phyloP scores from a whole-genome alignment of 2,797 vertebrate genomes.

The Anniella stebbinsi region DNA sequence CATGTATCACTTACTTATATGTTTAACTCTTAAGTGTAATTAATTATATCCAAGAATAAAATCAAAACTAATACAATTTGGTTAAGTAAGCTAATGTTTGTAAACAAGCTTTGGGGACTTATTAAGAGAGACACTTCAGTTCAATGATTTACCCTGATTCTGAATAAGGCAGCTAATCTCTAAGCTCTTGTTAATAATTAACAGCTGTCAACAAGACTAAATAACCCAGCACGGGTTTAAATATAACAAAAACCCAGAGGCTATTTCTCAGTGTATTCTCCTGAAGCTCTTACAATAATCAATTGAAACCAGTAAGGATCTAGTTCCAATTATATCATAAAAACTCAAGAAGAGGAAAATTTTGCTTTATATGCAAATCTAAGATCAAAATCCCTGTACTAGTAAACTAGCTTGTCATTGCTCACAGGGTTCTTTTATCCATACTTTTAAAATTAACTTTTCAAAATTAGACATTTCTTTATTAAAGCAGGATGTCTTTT shows the following conservation, averaged over 20 bases:
- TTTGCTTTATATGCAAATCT: background rate
- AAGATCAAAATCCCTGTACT: background rate
- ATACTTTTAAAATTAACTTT: background rate
- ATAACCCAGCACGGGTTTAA: background rate
- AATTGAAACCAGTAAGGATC: background rate
- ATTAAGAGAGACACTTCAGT: background rate
- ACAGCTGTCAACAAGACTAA: slow-evolving; percentile 9
- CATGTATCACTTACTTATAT: background rate
- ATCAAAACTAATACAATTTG: background rate
- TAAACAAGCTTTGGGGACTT: background rate
- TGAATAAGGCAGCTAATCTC: slow-evolving; percentile 6
- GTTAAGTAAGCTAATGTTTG: background rate
- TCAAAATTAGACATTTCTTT: background rate
- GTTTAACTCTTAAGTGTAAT: background rate
- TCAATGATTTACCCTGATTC: slow-evolving; percentile 16
- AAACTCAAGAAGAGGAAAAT: background rate
- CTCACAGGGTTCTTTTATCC: background rate
- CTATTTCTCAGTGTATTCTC: background rate
- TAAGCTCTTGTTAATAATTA: slow-evolving; percentile 23
- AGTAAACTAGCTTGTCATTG: background rate
- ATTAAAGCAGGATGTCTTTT: background rate
- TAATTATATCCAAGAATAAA: background rate
- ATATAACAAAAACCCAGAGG: background rate
- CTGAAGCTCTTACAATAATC: background rate
- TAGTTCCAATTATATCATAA: background rate